Base-by-base conservation (phyloP, 2,797 vertebrate species). In the Anas flavirostris region DNA sequence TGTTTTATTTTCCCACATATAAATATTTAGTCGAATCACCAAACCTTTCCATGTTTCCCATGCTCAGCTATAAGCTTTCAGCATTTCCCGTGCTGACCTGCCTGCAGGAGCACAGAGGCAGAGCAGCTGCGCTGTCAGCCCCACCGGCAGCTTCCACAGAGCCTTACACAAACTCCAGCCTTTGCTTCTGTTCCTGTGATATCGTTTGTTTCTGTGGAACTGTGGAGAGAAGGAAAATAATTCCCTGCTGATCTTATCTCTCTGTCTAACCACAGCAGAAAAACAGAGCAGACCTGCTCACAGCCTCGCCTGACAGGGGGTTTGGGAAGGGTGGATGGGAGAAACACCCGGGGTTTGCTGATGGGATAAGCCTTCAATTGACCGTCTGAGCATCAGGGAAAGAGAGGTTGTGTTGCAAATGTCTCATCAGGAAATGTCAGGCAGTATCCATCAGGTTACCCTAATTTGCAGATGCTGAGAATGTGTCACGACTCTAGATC, bases 1-100 rank as follows among this genome's bases (percentile, higher is more conserved):
- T 25, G 4, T 14, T 88, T 76, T 9, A 1, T 73, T 67, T 79
- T 33, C 43, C 33, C 23, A 26, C 6, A 15, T 19, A 60, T n/a
- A 59, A 21, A 21, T 35, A 59, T 48, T 22, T 5, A 55, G 15
- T 4, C 37, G 33, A 31, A 66, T 9, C 31, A 59, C 18, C n/a
- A 39, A 56, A 56, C 16, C 8, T 77, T 64, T 78, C 59, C 4
- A 12, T 72, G 31, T 31, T 8, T 14, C 6, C 44, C 13, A 1
- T 0, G 1, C 11, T 50, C 68, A 70, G 3, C 55, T 17, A 2
- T 5, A 29, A 17, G 4, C n/a, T 76, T 48, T 53, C 39, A n/a
- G 12, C 7, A 48, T 43, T 9, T 41, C 18, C 3, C 17, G 0
- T 23, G 69, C 25, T 5, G 50, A 50, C 25, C 37, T 44, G 18